phyloP scores from a whole-genome alignment of 2,113 vertebrate species.

The Xiphias gladius region DNA sequence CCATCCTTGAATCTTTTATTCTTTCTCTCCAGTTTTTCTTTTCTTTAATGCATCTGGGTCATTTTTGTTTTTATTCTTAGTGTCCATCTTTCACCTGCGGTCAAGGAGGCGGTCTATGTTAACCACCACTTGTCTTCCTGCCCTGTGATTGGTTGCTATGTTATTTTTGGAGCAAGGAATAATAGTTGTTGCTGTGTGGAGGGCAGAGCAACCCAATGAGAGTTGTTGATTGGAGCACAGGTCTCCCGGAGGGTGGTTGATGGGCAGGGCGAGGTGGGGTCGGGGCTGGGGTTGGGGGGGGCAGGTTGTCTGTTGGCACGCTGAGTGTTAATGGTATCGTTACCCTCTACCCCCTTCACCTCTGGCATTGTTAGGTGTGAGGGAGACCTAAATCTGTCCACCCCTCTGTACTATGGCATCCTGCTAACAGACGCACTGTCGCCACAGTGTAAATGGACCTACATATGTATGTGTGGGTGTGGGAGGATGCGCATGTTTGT shows the following conservation, averaged over 20 bases:
- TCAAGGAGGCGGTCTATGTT: conserved; percentile 43
- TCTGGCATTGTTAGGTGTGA: conserved; percentile 80
- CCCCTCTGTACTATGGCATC: conserved; percentile 84
- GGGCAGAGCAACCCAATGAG: conserved; percentile 66
- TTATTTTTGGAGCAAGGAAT: conserved; percentile 82
- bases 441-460: conserved; percentile 86
- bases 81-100: conserved; percentile 60
- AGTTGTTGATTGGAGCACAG: conserved; percentile 71
- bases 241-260: conserved; percentile 32
- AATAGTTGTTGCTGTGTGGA: conserved; percentile 81
- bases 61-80: conserved; percentile 5
- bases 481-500: conserved; percentile 2
- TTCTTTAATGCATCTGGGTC: not conserved
- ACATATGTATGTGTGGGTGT: conserved; percentile 7
- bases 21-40: not conserved
- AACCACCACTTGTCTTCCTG: conserved; percentile 44
- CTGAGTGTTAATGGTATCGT: conserved; percentile 81
- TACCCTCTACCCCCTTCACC: conserved; percentile 64
- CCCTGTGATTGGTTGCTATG: conserved; percentile 68
- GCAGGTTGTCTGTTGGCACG: conserved; percentile 66
- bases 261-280: not conserved
- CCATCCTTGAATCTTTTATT: not conserved
- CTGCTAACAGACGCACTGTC: conserved; percentile 87
- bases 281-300: not conserved
- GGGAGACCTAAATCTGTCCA: conserved; percentile 82